Evolutionary conservation across 2,797 vertebrate genomes (phyloP), one percentile per base, ranked within the genome.

Genomic region (Carduelis carduelis): DNA sequence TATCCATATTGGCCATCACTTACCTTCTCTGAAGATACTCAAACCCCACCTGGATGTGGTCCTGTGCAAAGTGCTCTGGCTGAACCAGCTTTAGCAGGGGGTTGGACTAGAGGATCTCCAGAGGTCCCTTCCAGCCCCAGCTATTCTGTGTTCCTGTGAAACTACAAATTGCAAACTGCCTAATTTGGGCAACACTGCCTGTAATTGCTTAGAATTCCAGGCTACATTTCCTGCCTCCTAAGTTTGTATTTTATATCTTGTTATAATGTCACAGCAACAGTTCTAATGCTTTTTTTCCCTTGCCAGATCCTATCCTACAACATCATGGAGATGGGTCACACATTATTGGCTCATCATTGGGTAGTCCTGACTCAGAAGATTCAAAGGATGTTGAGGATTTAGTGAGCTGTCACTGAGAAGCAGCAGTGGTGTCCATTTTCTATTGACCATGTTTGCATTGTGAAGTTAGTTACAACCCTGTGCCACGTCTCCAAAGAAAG

Each of bases 301-400:
- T 97, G 96, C 72, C 98, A 99, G 99, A 99, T 98, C 99, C 99
- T 28, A 99, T 99, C 97, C 96, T 99, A n/a, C 99, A 99, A 65
- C 99, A 99, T 95, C 99, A 99, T 63, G 98, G 97, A 90, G 98
- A 99, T 56, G 98, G 98, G 49, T 98, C 98, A 8, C 98, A 99
- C 86, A 97, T 85, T 43, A 98, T 96, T 91, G 97, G 97, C 85
- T 98, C 98, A 30, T 97, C 98, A 0, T 37, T 98, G 96, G 95
- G 97, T 85, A 98, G 97, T 85, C 98, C 98, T 70, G 94, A 97
- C 92, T 98, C 97, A 0, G 98, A 98, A 92, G 98, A 98, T 72
- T 98, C 98, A 41, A 98, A 98, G 94, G 98, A 98, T 78, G 97
- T 97, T 79, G 98, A 98, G 80, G 98, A 98, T 83, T 95, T 98